Conservation (phyloP, 1,140 invertebrate species). For the Pemphigus obesinymphae region DNA sequence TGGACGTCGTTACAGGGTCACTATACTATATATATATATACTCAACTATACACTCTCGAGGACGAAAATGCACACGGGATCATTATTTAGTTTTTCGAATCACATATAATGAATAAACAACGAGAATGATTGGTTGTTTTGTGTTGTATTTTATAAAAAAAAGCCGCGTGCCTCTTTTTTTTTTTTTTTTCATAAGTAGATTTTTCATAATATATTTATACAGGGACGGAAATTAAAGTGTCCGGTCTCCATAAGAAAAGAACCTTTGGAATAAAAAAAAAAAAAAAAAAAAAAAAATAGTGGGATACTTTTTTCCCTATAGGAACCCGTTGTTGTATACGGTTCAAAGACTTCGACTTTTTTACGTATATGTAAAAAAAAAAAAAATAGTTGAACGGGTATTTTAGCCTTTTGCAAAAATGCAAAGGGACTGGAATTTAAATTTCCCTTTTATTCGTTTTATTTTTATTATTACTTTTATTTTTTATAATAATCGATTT, state of each 20-base stretch:
- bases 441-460: slow-evolving; percentile 5
- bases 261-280: too few species aligned
- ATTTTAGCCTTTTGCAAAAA: slow-evolving; percentile 10
- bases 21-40: too few species aligned
- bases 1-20: slow-evolving; percentile 30
- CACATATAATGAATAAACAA: slow-evolving; percentile 33
- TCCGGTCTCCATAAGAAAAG: slow-evolving; percentile 30
- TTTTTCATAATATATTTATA: slow-evolving; percentile 12
- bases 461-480: neutral
- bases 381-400: neutral
- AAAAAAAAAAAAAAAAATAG: slow-evolving; percentile 2
- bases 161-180: slow-evolving; percentile 22
- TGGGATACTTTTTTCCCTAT: slow-evolving; percentile 6
- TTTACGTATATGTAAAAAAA: neutral
- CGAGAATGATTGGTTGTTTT: slow-evolving; percentile 5
- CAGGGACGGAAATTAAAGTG: slow-evolving; percentile 29
- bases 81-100: slow-evolving; percentile 31
- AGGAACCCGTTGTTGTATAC: neutral
- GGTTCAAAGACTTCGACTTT: slow-evolving; percentile 33
- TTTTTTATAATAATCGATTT: neutral
- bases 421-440: slow-evolving; percentile 14
- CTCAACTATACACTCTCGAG: neutral
- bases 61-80: slow-evolving; percentile 18
- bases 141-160: slow-evolving; percentile 33
- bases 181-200: neutral